These are phyloP conservation scores for Acanthosepion esculentum DNA, from an alignment of 2,888 invertebrate genomes.

Conservation along the genomic window DNA sequence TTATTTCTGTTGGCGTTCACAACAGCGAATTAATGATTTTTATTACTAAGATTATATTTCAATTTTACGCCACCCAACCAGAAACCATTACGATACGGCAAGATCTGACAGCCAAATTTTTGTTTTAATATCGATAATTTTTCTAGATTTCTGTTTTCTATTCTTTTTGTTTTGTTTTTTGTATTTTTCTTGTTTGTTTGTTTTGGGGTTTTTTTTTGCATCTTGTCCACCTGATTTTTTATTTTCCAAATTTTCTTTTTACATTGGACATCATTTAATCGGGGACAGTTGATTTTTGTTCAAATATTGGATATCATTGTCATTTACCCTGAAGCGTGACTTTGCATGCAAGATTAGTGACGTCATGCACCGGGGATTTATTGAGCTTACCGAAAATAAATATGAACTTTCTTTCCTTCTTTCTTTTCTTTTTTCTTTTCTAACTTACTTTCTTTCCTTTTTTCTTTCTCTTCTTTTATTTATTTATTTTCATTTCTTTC, in stretches of 20 bases:
- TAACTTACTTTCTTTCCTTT: too few species aligned
- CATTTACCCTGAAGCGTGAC: not conserved
- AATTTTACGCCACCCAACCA: not conserved
- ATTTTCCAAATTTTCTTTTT: not conserved
- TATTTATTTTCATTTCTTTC: too few species aligned
- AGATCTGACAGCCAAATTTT: not conserved
- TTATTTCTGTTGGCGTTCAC: too few species aligned
- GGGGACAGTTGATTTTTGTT: not conserved
- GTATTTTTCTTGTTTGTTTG: not conserved
- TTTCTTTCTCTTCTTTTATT: not conserved
- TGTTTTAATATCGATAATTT: not conserved
- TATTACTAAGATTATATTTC: not conserved
- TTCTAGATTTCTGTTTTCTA: not conserved
- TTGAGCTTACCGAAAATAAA: not conserved
- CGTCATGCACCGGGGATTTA: not conserved
- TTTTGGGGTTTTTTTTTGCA: not conserved
- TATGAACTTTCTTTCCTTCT: not conserved
- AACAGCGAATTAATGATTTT: not conserved
- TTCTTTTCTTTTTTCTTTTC: too few species aligned
- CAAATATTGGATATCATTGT: not conserved
- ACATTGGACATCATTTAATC: not conserved
- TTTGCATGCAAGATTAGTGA: not conserved
- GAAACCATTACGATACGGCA: not conserved
- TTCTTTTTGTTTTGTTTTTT: not conserved
- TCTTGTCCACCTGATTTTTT: not conserved